Base-by-base conservation (phyloP, 2,113 vertebrate genomes). In the Odontophorus gujanensis region DNA sequence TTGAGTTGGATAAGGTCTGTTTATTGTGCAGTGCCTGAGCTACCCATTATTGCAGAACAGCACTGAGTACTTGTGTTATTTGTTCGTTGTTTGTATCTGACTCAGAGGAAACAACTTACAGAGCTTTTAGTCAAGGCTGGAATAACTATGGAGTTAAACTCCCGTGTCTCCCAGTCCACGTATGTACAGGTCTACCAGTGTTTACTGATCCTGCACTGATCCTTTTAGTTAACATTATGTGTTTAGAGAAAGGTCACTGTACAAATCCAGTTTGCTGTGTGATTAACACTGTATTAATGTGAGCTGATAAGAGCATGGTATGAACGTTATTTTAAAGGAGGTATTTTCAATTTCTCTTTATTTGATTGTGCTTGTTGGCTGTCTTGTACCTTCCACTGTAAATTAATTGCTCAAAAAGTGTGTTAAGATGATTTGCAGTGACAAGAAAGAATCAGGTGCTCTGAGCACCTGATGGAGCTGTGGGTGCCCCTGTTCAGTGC, bases 31-130 rank as follows among this genome's bases (percentile, higher is more conserved):
- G 26, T 34, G 28, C 22, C 17, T 48, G 8, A 7, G 6, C 6
- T 40, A 1, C 4, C 25, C 21, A 5, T 21, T 3, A 0, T 36
- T 58, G 50, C 13, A 53, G 26, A 74, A 3, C 42, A 36, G 26
- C 16, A 11, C 13, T 84, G 36, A 92, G n/a, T 55, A 40, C 50
- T 36, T 67, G 50, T 11, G n/a, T 8, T 53, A 15, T 67, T 92
- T 82, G 7, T 71, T 62, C 32, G 7, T 81, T 47, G 3, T 43
- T 45, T 42, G 13, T 74, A 32, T 42, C 50, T 22, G 30, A 43
- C 6, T 58, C 24, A 63, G 69, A 50, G 47, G 13, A 28, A 59
- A 26, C 38, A 50, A 14, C 5, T 14, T 24, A 42, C 18, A 28
- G 34, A 63, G 72, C 50, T 62, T 26, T 71, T 50, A 78, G 43